These are phyloP conservation scores for Nothocercus julius DNA, from an alignment of 2,113 vertebrate species.

Conservation along the genomic window DNA sequence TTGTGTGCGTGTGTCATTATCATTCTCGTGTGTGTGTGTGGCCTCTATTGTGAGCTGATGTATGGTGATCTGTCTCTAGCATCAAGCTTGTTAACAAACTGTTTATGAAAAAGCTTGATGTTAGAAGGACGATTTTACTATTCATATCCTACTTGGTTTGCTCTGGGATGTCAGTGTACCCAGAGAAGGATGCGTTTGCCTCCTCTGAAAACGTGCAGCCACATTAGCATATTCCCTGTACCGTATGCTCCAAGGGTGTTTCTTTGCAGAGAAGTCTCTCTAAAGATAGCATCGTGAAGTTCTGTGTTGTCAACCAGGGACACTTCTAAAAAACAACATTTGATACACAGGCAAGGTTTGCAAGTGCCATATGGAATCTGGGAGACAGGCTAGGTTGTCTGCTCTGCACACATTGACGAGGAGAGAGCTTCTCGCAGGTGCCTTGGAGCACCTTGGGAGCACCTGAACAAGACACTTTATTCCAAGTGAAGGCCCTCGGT, in stretches of 20 bases:
- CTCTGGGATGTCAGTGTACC: background rate
- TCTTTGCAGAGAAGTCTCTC: conserved; percentile 62
- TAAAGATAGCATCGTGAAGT: conserved; percentile 68
- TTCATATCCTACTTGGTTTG: background rate
- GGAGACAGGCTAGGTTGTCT: conserved; percentile 57
- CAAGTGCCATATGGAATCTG: conserved; percentile 66
- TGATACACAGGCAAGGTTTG: conserved; percentile 70
- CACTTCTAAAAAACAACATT: conserved; percentile 73
- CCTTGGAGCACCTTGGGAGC: conserved; percentile 12
- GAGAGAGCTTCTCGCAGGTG: background rate
- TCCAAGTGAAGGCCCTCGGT: background rate
- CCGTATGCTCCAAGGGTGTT: conserved; percentile 58
- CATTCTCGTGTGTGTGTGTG: background rate
- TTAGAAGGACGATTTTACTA: background rate
- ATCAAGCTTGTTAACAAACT: accelerated
- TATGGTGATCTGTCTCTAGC: background rate
- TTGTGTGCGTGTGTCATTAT: background rate
- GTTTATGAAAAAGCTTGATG: background rate
- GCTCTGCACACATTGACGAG: conserved; percentile 32
- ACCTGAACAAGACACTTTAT: background rate
- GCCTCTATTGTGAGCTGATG: background rate
- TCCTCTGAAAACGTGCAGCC: conserved; percentile 1
- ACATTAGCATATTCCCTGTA: conserved; percentile 46
- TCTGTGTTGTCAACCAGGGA: conserved; percentile 71
- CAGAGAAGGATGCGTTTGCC: background rate